A percentile compares a stretch with the other conserved stretches of the same genome.
phyloP scores from a whole-genome alignment of 2,113 vertebrate species.

The Toxotes jaculatrix region DNA sequence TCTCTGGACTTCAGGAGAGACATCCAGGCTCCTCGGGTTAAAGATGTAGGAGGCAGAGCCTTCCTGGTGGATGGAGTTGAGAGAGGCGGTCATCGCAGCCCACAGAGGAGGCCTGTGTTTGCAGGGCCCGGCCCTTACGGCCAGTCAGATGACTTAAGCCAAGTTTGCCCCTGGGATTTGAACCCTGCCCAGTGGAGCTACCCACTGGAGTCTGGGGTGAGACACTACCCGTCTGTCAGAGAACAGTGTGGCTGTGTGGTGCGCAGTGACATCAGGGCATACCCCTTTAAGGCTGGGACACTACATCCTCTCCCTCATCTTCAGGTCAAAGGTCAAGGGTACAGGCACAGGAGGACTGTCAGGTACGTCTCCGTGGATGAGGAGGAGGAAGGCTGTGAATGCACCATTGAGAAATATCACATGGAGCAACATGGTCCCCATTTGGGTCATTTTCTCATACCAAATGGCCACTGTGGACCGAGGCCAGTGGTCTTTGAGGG shows the following conservation, averaged over 20 bases:
- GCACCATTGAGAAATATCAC: slow-evolving; percentile 44
- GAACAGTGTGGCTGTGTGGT: slow-evolving; percentile 79
- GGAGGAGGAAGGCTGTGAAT: slow-evolving; percentile 53
- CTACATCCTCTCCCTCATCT: slow-evolving; percentile 75
- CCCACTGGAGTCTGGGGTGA: slow-evolving; percentile 60
- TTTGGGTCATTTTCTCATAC: slow-evolving; percentile 18
- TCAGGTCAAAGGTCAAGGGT: slow-evolving; percentile 79
- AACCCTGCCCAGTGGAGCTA: slow-evolving; percentile 71
- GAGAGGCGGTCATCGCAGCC: slow-evolving; percentile 66
- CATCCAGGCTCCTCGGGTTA: slow-evolving; percentile 54
- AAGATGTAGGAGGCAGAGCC: slow-evolving; percentile 58
- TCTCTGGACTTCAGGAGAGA: slow-evolving; percentile 62
- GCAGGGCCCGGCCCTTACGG: slow-evolving; percentile 55
- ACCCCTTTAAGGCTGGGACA: slow-evolving; percentile 59
- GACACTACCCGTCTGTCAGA: slow-evolving; percentile 72
- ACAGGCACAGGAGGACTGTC: slow-evolving; percentile 61
- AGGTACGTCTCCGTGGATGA: slow-evolving; percentile 54
- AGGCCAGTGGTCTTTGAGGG: slow-evolving; percentile 54
- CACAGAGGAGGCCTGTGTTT: slow-evolving; percentile 81
- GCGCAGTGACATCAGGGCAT: slow-evolving; percentile 47
- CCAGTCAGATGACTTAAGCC: slow-evolving; percentile 65
- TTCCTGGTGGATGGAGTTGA: slow-evolving; percentile 51
- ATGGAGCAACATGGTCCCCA: slow-evolving; percentile 43
- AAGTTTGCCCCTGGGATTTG: slow-evolving; percentile 69
- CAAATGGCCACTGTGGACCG: slow-evolving; percentile 72